phyloP scores from a whole-genome alignment of 2,113 vertebrate species.

The Progne subis region DNA sequence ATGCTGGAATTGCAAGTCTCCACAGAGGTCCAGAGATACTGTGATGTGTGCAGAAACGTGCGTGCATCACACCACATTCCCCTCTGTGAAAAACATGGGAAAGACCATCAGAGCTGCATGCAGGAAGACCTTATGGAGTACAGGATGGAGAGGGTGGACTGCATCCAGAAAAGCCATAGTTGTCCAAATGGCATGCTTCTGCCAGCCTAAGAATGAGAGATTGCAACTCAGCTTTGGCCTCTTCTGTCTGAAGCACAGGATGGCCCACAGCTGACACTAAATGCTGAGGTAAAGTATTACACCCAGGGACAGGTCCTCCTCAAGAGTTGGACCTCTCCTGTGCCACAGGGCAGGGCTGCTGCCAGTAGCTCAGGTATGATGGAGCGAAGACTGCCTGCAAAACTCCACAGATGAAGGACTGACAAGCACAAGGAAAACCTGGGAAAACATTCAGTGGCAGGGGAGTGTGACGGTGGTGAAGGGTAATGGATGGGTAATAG shows the following conservation, averaged over 20 bases:
- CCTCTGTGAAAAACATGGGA: neutral
- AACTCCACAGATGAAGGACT: neutral
- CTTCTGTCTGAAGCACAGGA: neutral
- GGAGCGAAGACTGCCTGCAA: neutral
- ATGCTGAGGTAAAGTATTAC: neutral
- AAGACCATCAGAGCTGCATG: neutral
- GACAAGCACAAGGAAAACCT: neutral
- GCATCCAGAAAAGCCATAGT: neutral
- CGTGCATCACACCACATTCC: accelerated
- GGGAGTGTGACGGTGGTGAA: accelerated
- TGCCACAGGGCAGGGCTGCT: neutral
- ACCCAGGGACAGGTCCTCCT: neutral
- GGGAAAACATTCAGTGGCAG: neutral
- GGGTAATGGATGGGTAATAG: neutral
- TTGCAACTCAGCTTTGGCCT: neutral
- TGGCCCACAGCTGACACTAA: accelerated
- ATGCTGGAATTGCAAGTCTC: neutral
- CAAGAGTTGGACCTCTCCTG: neutral
- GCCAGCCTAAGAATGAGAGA: neutral
- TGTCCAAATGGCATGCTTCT: neutral
- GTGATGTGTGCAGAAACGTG: accelerated
- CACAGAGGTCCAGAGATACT: neutral
- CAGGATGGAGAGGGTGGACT: neutral
- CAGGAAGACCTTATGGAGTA: neutral
- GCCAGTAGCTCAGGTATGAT: neutral